Evolutionary conservation across 2,888 invertebrate genomes (phyloP), one percentile per base, ranked within the genome.

Genomic region (Synanthedon tipuliformis): DNA sequence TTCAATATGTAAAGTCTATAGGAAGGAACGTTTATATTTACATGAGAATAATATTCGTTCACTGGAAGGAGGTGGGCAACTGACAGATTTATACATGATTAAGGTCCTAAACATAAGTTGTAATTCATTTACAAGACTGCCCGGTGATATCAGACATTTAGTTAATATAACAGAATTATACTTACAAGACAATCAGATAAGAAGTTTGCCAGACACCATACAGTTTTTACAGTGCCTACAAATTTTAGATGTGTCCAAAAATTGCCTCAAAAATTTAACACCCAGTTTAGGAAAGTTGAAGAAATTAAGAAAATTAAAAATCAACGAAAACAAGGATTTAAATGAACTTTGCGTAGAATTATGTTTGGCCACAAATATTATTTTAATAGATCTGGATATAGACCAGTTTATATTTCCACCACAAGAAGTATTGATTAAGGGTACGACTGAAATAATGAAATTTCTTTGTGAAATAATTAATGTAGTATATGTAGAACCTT

Each of bases 1-100:
- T 78, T 91, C 94, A 34, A 81, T 94, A 55, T 95, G 95, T 75
- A 92, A 92, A 78, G 94, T 95, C 49, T 92, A 94, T 69, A 89
- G 94, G 60, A 96, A 95, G 81, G 91, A 93, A 68, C 80, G 84
- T 56, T 75, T 94, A 59, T 88, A 88, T 72, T 78, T 92, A 61
- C 89, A 93, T 67, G 87, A 89, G 63, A 96, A 95, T 75, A 89
- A 89, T 62, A 80, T 96, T 61, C 88, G 89, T 52, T 89, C 92
- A 50, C 81, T 95, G 49, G 89, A 89, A 57, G 91, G 91, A 65
- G 94, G 94, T 59, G 95, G 95, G 54, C 88, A 89, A 65, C 78
- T 95, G 65, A 88, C 89, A 61, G 94, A 95, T 81, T 88, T 94
- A 59, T 88, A 89, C 60, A 78, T 91, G 50, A 79, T 94, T 58